These are phyloP conservation scores for Hapalemur alaotrensis DNA, from an alignment of 2,797 vertebrate genomes.

Conservation along the genomic window DNA sequence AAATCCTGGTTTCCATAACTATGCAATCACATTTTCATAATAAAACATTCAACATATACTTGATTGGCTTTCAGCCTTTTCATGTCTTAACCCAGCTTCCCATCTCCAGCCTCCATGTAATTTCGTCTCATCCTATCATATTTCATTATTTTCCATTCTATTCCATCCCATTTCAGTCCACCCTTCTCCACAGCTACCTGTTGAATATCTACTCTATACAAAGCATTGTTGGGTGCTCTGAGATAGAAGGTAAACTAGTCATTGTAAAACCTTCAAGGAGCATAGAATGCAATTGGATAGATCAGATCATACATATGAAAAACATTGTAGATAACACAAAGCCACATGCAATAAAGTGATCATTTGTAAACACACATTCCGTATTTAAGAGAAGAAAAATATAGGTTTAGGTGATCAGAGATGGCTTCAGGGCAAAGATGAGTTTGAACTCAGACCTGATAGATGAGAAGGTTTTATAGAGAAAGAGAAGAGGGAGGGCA, in stretches of 20 bases:
- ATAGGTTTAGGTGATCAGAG: not conserved
- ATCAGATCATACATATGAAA: not conserved
- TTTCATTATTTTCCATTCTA: not conserved
- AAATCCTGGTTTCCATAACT: not conserved
- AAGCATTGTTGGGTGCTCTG: not conserved
- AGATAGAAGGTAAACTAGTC: not conserved
- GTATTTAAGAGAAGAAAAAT: not conserved
- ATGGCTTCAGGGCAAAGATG: not conserved
- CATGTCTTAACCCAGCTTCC: not conserved
- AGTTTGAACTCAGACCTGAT: not conserved
- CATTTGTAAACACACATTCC: not conserved
- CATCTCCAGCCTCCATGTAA: not conserved
- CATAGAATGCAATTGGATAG: not conserved
- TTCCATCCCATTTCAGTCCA: not conserved
- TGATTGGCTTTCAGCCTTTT: not conserved
- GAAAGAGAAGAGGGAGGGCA: not conserved
- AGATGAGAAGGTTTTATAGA: not conserved
- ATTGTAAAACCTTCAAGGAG: conserved; percentile 7
- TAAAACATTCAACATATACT: not conserved
- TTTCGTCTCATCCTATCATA: not conserved
- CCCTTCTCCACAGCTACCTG: not conserved
- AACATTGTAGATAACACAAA: not conserved
- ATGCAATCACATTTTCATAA: not conserved
- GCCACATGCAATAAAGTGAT: not conserved
- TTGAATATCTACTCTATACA: not conserved